Evolutionary conservation across 2,888 invertebrate species (phyloP).

Genomic region (Abscondita cerata): DNA sequence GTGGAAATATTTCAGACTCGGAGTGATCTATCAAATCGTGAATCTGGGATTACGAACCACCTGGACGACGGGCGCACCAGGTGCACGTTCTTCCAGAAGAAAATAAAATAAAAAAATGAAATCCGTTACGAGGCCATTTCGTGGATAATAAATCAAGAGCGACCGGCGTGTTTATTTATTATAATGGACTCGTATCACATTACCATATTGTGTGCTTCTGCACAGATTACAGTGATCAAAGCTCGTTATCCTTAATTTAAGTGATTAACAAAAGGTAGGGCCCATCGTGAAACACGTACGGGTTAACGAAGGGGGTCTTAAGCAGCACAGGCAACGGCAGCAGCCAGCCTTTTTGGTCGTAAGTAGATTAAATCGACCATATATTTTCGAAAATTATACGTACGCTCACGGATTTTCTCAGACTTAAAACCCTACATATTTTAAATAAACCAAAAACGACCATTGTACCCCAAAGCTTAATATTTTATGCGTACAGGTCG

Average conservation of each 20-base stretch:
- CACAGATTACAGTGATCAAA: conserved; percentile 39
- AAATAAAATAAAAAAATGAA: background rate
- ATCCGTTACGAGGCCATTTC: background rate
- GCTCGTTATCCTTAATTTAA: conserved; percentile 45
- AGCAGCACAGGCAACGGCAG: conserved; percentile 26
- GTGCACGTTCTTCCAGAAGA: background rate
- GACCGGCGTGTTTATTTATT: conserved; percentile 24
- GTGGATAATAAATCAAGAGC: conserved; percentile 22
- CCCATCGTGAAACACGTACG: conserved; percentile 17
- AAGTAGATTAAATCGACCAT: conserved; percentile 28
- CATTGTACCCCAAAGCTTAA: background rate
- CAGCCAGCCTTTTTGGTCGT: conserved; percentile 28
- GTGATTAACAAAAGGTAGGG: conserved; percentile 42
- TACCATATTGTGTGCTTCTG: conserved; percentile 41
- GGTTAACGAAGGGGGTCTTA: conserved; percentile 25
- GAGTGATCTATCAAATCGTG: too few species aligned
- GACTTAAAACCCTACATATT: conserved; percentile 23
- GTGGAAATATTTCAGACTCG: too few species aligned
- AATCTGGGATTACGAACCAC: too few species aligned
- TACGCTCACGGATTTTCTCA: conserved; percentile 21
- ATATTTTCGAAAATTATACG: conserved; percentile 23
- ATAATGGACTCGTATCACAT: conserved; percentile 31
- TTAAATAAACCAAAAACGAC: conserved; percentile 11
- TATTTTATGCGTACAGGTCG: conserved; percentile 1
- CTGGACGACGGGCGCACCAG: background rate